Evolutionary conservation across 2,113 vertebrate species (phyloP).

Genomic region (Acanthisitta chloris): DNA sequence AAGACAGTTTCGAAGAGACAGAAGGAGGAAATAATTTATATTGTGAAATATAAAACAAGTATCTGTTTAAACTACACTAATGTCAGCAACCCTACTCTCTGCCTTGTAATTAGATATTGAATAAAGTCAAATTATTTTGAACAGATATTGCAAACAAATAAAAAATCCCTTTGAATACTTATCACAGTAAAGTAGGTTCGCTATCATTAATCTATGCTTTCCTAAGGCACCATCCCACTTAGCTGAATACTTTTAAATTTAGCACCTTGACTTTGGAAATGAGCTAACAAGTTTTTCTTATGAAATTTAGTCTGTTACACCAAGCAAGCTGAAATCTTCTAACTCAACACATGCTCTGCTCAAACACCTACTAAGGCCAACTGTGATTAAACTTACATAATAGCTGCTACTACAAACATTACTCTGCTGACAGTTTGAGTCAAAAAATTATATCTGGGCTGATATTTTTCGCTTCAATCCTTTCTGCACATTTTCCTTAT

Average conservation of each 20-base stretch:
- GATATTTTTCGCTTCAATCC: neutral
- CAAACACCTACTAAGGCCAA: neutral
- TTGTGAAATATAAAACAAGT: neutral
- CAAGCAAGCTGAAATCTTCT: neutral
- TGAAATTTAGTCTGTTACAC: neutral
- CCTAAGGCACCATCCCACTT: neutral
- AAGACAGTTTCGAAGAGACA: neutral
- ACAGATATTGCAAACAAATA: neutral
- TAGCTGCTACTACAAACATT: neutral
- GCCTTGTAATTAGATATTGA: neutral
- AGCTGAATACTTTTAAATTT: neutral
- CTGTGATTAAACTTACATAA: neutral
- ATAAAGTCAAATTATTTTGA: neutral
- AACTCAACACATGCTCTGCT: neutral
- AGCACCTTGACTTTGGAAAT: neutral
- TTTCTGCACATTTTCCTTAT: neutral
- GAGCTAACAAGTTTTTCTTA: neutral
- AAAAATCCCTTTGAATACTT: neutral
- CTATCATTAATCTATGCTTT: neutral
- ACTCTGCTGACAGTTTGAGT: neutral
- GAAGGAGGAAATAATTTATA: neutral
- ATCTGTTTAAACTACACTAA: neutral
- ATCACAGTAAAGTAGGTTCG: too few relatives aligned
- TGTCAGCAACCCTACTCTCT: neutral
- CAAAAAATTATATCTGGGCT: neutral